These are phyloP conservation scores for Apomyelois bistriatella DNA, from an alignment of 2,888 invertebrate genomes.

Conservation along the genomic window DNA sequence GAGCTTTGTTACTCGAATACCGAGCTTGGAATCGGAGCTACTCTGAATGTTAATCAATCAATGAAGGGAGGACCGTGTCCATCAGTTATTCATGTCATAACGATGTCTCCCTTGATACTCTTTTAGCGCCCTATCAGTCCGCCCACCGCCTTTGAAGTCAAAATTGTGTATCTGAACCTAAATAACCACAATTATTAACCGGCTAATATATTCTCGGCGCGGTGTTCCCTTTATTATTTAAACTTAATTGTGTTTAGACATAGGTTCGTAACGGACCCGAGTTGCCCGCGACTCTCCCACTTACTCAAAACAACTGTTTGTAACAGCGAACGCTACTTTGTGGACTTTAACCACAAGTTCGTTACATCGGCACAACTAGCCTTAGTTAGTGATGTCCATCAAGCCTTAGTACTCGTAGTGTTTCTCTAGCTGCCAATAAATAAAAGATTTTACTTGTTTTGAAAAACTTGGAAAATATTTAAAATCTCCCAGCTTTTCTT, in stretches of 20 bases:
- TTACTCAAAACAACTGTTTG: constrained; percentile 33
- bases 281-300: constrained; percentile 25
- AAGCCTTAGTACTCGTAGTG: constrained; percentile 6
- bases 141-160: constrained; percentile 26
- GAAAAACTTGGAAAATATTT: not conserved
- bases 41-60: constrained; percentile 71
- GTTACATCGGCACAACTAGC: constrained; percentile 22
- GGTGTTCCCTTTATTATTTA: constrained; percentile 15
- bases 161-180: constrained; percentile 16
- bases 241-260: constrained; percentile 27
- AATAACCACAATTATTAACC: constrained; percentile 12
- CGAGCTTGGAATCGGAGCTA: constrained; percentile 56
- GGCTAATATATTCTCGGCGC: constrained; percentile 19
- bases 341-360: constrained; percentile 36
- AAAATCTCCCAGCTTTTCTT: no score
- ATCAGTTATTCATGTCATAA: constrained; percentile 70
- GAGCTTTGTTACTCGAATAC: constrained; percentile 69
- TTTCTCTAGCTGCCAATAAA: constrained; percentile 2
- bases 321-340: constrained; percentile 38
- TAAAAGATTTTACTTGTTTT: constrained; percentile 17
- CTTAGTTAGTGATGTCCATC: constrained; percentile 17
- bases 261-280: constrained; percentile 14
- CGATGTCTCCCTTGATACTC: constrained; percentile 54
- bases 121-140: constrained; percentile 38
- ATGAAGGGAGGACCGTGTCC: constrained; percentile 57